Base-by-base conservation (phyloP, 1,140 invertebrate species). In the Lordiphosa mommai region DNA sequence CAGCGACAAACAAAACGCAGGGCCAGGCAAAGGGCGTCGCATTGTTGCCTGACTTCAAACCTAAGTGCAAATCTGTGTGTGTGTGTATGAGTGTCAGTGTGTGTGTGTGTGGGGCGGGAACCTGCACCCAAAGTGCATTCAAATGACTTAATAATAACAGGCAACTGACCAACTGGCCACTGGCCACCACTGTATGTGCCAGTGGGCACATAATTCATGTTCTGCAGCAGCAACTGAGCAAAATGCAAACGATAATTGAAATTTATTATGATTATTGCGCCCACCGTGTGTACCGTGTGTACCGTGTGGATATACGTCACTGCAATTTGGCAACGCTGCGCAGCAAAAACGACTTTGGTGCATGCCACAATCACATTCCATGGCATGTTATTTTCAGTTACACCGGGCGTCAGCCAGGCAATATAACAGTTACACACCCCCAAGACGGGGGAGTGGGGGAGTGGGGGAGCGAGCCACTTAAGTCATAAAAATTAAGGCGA, bases 221-320 rank as follows among this genome's bases (percentile, higher is more conserved):
- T n/a, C 36, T 16, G 34, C 13, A 10, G 8, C 34, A 14, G 38
- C 38, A 9, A 40, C 38, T n/a, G n/a, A 20, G 38, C 36, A 17
- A 38, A 27, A 13, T 38, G 36, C 36, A 38, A 71, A 61, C 57
- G 80, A 70, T 88, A 88, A 88, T 88, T 88, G 86, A 88, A 86
- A 87, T 88, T 88, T 87, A 88, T 88, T 88, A 82, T 87, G 73
- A 85, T 85, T 87, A 76, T 87, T 85, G 72, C 71, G 70, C 66
- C 60, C 66, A 61, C 58, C 49, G 57, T 33, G 17, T 69, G 56
- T 44, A 68, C 20, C 43, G 17, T 43, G 23, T 41, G 41, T 7
- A 12, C 13, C 17, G n/a, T n/a, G n/a, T n/a, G n/a, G n/a, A n/a
- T n/a, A 34, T 17, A 44, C 13, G 23, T 34, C 64, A 38, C 23